These are phyloP conservation scores for Actinostola sp. DNA, from an alignment of 92 coral and sea anemone genomes.

Conservation along the genomic window DNA sequence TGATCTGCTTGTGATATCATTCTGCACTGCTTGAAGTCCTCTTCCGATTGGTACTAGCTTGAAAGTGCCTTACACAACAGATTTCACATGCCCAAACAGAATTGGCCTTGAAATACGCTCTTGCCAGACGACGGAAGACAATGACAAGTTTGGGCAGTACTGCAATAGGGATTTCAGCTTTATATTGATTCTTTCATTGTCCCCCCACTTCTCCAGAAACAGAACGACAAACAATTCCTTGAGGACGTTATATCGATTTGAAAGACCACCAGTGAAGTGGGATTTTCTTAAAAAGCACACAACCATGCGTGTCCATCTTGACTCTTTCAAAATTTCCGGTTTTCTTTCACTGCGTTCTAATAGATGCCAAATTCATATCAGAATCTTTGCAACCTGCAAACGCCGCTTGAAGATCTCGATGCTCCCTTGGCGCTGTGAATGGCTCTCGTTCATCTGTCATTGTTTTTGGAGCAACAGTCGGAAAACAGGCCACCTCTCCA, in stretches of 20 bases:
- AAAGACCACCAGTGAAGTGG: constrained; percentile 10
- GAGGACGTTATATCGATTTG: constrained; percentile 6
- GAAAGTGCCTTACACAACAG: constrained; percentile 1
- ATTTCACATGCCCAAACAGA: constrained; percentile 8
- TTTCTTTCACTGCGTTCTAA: background rate
- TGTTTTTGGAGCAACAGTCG: constrained; percentile 26
- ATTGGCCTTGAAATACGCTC: constrained; percentile 15
- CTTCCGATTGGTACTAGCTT: background rate
- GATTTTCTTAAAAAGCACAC: background rate
- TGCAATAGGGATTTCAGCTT: background rate
- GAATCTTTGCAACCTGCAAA: constrained; percentile 55
- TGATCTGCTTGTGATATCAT: constrained; percentile 18
- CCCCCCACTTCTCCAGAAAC: constrained; percentile 9
- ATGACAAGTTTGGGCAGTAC: background rate
- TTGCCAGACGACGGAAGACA: constrained; percentile 25
- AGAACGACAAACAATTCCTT: constrained; percentile 15
- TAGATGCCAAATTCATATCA: constrained; percentile 60
- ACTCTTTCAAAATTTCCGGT: background rate
- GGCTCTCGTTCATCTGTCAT: background rate
- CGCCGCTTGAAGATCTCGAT: constrained; percentile 26
- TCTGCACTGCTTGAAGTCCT: background rate
- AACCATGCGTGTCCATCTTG: background rate
- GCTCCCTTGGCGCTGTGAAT: background rate
- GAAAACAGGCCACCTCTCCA: constrained; percentile 30
- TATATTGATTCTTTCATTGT: background rate